Conservation (phyloP, 2,797 vertebrate species). For the Mus caroli region DNA sequence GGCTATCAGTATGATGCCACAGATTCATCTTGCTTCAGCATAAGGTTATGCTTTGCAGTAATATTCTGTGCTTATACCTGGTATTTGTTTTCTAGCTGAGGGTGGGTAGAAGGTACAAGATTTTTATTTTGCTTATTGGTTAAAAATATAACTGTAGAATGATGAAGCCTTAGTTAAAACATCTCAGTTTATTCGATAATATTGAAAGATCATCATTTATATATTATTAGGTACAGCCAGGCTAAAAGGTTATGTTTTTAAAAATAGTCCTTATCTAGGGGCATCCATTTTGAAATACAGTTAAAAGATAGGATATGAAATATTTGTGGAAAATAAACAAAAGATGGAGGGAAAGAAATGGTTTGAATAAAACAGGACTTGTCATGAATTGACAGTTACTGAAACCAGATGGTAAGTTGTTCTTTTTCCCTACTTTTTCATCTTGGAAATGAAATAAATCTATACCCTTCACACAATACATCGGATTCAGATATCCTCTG, state of each 20-base stretch:
- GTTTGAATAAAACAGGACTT: conserved; percentile 27
- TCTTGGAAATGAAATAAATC: conserved; percentile 39
- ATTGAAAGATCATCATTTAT: conserved; percentile 50
- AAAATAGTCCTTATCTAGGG: conserved; percentile 54
- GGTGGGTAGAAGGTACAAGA: background rate
- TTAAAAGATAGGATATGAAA: conserved; percentile 41
- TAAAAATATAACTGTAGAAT: conserved; percentile 48
- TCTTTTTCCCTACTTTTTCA: conserved; percentile 18
- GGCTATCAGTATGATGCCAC: background rate
- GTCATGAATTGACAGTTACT: conserved; percentile 47
- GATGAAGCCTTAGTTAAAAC: conserved; percentile 23
- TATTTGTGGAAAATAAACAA: conserved; percentile 65
- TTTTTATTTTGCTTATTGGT: conserved; percentile 23
- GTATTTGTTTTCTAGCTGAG: conserved; percentile 2
- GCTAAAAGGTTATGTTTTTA: conserved; percentile 32
- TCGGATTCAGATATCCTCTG: background rate
- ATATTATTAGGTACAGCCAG: conserved; percentile 65
- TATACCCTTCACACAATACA: background rate
- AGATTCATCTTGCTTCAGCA: background rate
- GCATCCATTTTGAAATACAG: conserved; percentile 16
- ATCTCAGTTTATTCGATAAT: conserved; percentile 66
- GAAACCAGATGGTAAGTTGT: conserved; percentile 43
- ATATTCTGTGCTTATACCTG: conserved; percentile 11
- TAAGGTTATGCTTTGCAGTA: background rate
- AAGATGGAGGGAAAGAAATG: background rate